phyloP scores from a whole-genome alignment of 1,140 invertebrate species.

The Ylistrum balloti region DNA sequence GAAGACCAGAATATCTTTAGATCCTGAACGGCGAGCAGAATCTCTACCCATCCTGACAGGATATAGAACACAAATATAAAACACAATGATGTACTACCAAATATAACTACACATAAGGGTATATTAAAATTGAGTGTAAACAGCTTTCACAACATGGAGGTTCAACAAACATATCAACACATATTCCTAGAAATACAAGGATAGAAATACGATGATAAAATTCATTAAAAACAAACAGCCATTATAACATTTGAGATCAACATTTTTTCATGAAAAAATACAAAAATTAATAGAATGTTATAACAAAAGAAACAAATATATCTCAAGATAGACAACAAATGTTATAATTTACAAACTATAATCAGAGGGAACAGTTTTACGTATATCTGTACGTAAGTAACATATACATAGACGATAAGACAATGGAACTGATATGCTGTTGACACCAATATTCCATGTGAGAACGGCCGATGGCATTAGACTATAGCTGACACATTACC shows the following conservation, averaged over 20 bases:
- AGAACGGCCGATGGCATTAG: not conserved
- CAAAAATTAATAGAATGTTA: constrained; percentile 27
- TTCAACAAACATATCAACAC: not conserved
- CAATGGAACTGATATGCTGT: not conserved
- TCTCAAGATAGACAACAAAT: constrained; percentile 4
- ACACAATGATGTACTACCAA: not conserved
- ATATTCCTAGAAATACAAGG: not conserved
- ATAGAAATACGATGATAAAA: not conserved
- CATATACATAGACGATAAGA: not conserved
- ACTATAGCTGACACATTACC: too few species aligned
- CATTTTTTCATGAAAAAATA: constrained; percentile 9
- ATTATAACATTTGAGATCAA: constrained; percentile 18
- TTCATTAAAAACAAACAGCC: constrained; percentile 25
- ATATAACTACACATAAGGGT: too few species aligned
- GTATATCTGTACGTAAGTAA: not conserved
- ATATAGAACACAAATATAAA: not conserved
- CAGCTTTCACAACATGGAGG: not conserved
- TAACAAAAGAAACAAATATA: constrained; percentile 23
- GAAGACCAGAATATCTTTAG: too few species aligned
- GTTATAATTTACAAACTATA: constrained; percentile 30
- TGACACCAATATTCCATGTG: not conserved
- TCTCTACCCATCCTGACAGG: too few species aligned
- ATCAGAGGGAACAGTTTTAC: not conserved
- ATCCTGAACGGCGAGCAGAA: too few species aligned
- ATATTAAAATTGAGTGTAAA: not conserved